phyloP scores from a whole-genome alignment of 37 sponge, comb jelly and placozoan genomes.

The Lycopodina hypogea region DNA sequence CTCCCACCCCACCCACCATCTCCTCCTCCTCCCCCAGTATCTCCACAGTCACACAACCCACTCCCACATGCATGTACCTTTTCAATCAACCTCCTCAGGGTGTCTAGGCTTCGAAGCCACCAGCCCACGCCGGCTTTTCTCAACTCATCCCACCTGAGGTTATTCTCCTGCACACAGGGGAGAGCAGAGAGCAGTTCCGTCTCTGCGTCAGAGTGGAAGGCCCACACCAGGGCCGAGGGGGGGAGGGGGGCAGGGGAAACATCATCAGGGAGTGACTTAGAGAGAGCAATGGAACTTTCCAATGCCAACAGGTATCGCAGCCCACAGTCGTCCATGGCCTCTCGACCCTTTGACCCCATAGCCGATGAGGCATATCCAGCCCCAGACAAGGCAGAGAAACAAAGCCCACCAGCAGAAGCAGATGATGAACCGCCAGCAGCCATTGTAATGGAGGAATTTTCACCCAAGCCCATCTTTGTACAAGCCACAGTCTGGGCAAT shows the following conservation, averaged over 20 bases:
- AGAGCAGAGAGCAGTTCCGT: slow-evolving; percentile 74
- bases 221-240: slow-evolving; percentile 86
- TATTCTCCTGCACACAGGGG: slow-evolving; percentile 72
- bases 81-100: slow-evolving; percentile 74
- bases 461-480: slow-evolving; percentile 48
- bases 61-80: slow-evolving; percentile 45
- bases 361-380: slow-evolving; percentile 58
- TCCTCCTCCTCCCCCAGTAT: too few species aligned
- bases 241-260: slow-evolving; percentile 34
- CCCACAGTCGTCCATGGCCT: slow-evolving; percentile 96
- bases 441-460: background rate
- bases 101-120: slow-evolving; percentile 90
- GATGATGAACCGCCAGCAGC: background rate
- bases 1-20: too few species aligned
- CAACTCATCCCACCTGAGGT: slow-evolving; percentile 80
- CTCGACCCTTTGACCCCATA: slow-evolving; percentile 53
- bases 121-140: slow-evolving; percentile 85
- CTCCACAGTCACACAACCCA: too few species aligned
- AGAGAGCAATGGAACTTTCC: slow-evolving; percentile 51
- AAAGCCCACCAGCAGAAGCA: slow-evolving; percentile 7
- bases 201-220: slow-evolving; percentile 93
- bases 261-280: slow-evolving; percentile 43
- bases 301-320: slow-evolving; percentile 82
- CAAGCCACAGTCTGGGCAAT: slow-evolving; percentile 83
- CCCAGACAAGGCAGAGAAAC: slow-evolving; percentile 24